Base-by-base conservation (phyloP, 1,140 invertebrate genomes). In the Lycorma delicatula region DNA sequence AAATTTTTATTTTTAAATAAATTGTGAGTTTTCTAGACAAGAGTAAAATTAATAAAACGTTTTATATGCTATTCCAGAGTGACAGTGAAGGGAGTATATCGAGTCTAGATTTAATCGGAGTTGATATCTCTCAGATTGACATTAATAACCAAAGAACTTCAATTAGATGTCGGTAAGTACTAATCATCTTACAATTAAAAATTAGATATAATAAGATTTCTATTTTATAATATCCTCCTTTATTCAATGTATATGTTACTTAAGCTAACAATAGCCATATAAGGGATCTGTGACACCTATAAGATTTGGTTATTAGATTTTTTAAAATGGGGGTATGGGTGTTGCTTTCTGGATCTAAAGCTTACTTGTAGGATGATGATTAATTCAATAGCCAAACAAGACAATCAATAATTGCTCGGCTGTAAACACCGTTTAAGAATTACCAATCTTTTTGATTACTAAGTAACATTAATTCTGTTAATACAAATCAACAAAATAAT, bases 1-100 rank as follows among this genome's bases (percentile, higher is more conserved):
- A n/a, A n/a, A n/a, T n/a, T n/a, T n/a, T n/a, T n/a, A n/a, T n/a
- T n/a, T n/a, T n/a, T n/a, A n/a, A n/a, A n/a, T n/a, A n/a, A n/a
- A n/a, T n/a, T n/a, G n/a, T n/a, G n/a, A n/a, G n/a, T n/a, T n/a
- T n/a, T n/a, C n/a, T n/a, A n/a, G n/a, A n/a, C n/a, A n/a, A n/a
- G n/a, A n/a, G n/a, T n/a, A n/a, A n/a, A n/a, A n/a, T n/a, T n/a
- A n/a, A n/a, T n/a, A n/a, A n/a, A n/a, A n/a, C n/a, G n/a, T n/a
- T n/a, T n/a, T n/a, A n/a, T n/a, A n/a, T n/a, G n/a, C n/a, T n/a
- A n/a, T 44, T 44, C 23, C 41, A 44, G 41, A 44, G 41, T 44
- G 41, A 44, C 23, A 44, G 41, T 44, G 41, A 44, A 44, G 41
- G 41, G 23, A 44, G 41, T 44, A 44, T 44, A 20, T 44, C 41